Percentiles rank a stretch among this genome's conserved stretches.
These are phyloP conservation scores for Drosophila prosaltans DNA, from an alignment of 1,140 invertebrate species.

Conservation along the genomic window DNA sequence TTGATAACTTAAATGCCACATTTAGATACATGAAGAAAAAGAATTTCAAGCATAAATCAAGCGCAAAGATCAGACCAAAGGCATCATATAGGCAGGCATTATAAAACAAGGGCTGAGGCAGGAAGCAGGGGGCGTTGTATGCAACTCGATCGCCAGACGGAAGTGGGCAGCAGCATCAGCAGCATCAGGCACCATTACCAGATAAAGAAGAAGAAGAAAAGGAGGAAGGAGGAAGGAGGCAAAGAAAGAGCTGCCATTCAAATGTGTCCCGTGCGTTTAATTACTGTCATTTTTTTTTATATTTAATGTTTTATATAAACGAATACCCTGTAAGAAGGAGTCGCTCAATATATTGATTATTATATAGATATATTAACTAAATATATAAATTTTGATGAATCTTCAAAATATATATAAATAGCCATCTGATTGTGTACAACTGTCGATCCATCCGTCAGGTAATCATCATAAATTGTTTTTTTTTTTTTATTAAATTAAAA, in stretches of 20 bases:
- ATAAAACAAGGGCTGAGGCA: conserved; percentile 15
- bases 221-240: conserved; percentile 11
- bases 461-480: too few relatives aligned
- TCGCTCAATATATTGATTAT: too few relatives aligned
- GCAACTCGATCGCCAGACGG: conserved; percentile 60
- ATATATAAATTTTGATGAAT: too few relatives aligned
- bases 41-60: conserved; percentile 76
- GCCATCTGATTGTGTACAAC: too few relatives aligned
- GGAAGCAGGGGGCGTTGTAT: conserved; percentile 68
- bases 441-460: too few relatives aligned
- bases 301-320: conserved; percentile 8
- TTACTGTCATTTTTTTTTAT: conserved; percentile 70
- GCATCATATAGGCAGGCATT: conserved; percentile 10
- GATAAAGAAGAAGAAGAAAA: background rate
- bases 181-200: background rate
- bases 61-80: conserved; percentile 44
- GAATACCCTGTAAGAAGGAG: too few relatives aligned
- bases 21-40: conserved; percentile 65
- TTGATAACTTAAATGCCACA: conserved; percentile 80
- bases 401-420: too few relatives aligned
- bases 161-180: conserved; percentile 8
- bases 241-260: conserved; percentile 50
- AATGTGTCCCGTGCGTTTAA: conserved; percentile 71
- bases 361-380: too few relatives aligned
- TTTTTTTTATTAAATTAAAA: too few relatives aligned